Evolutionary conservation across 2,888 invertebrate species (phyloP).

Genomic region (Eledone cirrhosa): DNA sequence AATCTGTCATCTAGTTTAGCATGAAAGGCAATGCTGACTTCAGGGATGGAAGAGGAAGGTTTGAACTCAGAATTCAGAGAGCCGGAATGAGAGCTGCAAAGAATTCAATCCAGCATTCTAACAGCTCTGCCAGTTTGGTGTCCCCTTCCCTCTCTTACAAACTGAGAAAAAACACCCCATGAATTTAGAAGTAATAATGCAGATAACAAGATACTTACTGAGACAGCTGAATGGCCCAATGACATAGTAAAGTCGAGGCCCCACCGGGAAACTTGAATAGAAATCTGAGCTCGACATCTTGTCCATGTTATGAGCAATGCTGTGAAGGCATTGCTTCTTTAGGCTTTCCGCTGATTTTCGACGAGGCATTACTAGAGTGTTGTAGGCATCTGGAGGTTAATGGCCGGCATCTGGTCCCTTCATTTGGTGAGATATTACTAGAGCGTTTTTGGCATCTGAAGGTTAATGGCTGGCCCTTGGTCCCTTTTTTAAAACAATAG

Average conservation of each 20-base stretch:
- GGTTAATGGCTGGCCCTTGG: neutral
- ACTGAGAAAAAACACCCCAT: too few species aligned
- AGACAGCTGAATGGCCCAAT: conserved; percentile 48
- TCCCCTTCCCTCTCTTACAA: too few species aligned
- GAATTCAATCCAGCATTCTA: too few species aligned
- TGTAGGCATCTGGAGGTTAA: neutral
- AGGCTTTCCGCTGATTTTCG: conserved; percentile 30
- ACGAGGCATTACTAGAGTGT: conserved; percentile 34
- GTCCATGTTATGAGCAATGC: conserved; percentile 44
- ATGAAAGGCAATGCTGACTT: too few species aligned
- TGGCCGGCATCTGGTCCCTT: neutral
- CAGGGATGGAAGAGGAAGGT: too few species aligned
- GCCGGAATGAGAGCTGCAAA: too few species aligned
- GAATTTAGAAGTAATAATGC: too few species aligned
- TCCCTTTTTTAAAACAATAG: too few species aligned
- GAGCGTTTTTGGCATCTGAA: neutral
- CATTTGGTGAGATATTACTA: conserved; percentile 33
- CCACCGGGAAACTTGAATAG: conserved; percentile 38
- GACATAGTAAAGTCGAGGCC: conserved; percentile 42
- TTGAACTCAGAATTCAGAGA: too few species aligned
- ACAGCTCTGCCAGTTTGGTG: too few species aligned
- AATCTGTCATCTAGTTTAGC: too few species aligned
- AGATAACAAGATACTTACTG: conserved; percentile 37
- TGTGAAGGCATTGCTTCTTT: conserved; percentile 37
- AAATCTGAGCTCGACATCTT: conserved; percentile 42